phyloP scores from a whole-genome alignment of 2,797 vertebrate genomes.

The Nannoperca obscura region DNA sequence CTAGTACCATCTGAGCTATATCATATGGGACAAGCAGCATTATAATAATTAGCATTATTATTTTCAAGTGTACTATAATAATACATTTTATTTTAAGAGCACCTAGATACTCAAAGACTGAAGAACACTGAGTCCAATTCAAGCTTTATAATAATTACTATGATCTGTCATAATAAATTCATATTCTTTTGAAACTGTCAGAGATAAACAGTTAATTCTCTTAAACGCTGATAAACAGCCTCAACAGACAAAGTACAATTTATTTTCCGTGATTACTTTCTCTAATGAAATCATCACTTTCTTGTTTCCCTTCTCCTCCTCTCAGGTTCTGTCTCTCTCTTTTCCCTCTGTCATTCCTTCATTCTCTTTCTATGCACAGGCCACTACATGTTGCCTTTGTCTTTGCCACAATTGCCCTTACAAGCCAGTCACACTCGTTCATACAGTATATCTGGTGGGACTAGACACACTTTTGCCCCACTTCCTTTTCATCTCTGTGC shows the following conservation, averaged over 20 bases:
- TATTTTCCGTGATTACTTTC: constrained; percentile 31
- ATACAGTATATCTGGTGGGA: constrained; percentile 42
- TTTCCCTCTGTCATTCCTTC: constrained; percentile 18
- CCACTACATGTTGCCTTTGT: constrained; percentile 12
- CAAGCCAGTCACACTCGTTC: constrained; percentile 35
- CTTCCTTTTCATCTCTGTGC: constrained; percentile 60
- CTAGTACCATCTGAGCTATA: not conserved
- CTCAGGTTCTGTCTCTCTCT: constrained; percentile 17
- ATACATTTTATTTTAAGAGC: not conserved
- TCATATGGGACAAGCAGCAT: not conserved
- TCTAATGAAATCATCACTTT: constrained; percentile 21
- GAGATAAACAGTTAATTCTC: constrained; percentile 6
- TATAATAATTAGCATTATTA: not conserved
- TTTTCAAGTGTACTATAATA: not conserved
- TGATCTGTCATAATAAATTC: not conserved
- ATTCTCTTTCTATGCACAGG: constrained; percentile 8
- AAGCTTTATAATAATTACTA: not conserved
- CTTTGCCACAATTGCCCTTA: constrained; percentile 49
- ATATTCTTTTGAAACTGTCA: not conserved
- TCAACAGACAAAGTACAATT: not conserved
- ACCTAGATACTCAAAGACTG: not conserved
- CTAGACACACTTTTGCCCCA: constrained; percentile 48
- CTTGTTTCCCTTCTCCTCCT: constrained; percentile 27
- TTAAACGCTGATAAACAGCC: not conserved
- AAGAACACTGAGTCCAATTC: not conserved